Conservation (phyloP, 2,888 invertebrate species). For the Oscheius sp. region DNA sequence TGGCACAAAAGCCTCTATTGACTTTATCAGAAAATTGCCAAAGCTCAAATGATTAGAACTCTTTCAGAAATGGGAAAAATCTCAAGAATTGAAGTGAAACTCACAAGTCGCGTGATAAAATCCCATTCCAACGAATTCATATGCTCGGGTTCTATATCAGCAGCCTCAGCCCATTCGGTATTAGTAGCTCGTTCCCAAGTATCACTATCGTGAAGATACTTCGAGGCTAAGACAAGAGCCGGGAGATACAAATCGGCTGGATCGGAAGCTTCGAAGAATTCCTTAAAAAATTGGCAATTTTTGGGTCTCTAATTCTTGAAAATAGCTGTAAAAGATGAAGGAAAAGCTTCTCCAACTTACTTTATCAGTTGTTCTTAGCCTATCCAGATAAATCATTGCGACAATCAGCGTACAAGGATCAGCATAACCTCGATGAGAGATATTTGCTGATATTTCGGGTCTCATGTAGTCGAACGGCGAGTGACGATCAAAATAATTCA, state of each 20-base stretch:
- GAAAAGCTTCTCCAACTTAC: too few relatives aligned
- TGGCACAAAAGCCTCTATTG: too few relatives aligned
- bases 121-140: conserved; percentile 81
- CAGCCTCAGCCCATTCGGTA: conserved; percentile 90
- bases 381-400: conserved; percentile 90
- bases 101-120: conserved; percentile 75
- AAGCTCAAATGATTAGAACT: too few relatives aligned
- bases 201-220: conserved; percentile 91
- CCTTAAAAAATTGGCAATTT: conserved; percentile 78
- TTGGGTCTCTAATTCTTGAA: too few relatives aligned
- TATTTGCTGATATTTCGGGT: conserved; percentile 60
- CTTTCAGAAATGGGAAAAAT: too few relatives aligned
- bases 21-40: too few relatives aligned
- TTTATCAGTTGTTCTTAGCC: conserved; percentile 77
- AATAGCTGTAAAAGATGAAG: neutral
- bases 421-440: conserved; percentile 77
- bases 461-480: conserved; percentile 65
- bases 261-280: conserved; percentile 83
- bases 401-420: conserved; percentile 91
- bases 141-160: conserved; percentile 79
- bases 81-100: conserved; percentile 35
- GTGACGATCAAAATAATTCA: conserved; percentile 65
- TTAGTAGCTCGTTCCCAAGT: conserved; percentile 81
- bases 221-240: conserved; percentile 94
- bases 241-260: conserved; percentile 91